Evolutionary conservation across 2,888 invertebrate species (phyloP).

Genomic region (Camptogramma bilineatum): DNA sequence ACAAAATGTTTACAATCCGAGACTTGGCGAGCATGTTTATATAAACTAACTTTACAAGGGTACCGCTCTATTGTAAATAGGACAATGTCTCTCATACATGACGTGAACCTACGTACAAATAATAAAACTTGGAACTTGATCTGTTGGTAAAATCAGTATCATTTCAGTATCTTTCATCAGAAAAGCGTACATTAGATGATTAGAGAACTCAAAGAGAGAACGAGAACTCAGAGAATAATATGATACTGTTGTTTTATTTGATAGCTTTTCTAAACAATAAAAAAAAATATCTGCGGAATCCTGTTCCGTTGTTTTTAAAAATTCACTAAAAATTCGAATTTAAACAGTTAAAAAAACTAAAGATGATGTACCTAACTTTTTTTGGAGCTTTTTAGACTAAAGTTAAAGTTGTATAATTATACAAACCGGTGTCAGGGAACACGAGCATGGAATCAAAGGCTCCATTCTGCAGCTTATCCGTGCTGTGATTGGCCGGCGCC

Average conservation of each 20-base stretch:
- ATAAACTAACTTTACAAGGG: constrained; percentile 8
- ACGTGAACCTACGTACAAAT: neutral
- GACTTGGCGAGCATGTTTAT: constrained; percentile 19
- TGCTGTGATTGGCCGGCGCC: constrained; percentile 59
- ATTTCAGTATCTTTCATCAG: too few relatives aligned
- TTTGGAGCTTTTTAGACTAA: too few relatives aligned
- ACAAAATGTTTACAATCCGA: constrained; percentile 18
- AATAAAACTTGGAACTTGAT: neutral
- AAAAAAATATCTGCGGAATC: too few relatives aligned
- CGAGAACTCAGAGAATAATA: too few relatives aligned
- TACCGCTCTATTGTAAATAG: constrained; percentile 1
- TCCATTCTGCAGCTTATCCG: constrained; percentile 73
- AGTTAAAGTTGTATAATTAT: neutral
- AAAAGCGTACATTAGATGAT: too few relatives aligned
- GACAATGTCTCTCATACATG: neutral
- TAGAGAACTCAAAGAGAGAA: too few relatives aligned
- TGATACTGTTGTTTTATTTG: too few relatives aligned
- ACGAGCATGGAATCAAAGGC: constrained; percentile 68
- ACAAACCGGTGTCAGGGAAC: constrained; percentile 71
- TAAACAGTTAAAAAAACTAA: too few relatives aligned
- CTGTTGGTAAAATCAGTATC: neutral
- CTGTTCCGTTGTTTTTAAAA: too few relatives aligned
- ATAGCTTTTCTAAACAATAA: too few relatives aligned
- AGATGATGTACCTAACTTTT: too few relatives aligned
- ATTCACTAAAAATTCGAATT: too few relatives aligned